Evolutionary conservation across 1,140 invertebrate species (phyloP), one percentile per base, ranked within the genome.

Genomic region (Frieseomelitta varia): DNA sequence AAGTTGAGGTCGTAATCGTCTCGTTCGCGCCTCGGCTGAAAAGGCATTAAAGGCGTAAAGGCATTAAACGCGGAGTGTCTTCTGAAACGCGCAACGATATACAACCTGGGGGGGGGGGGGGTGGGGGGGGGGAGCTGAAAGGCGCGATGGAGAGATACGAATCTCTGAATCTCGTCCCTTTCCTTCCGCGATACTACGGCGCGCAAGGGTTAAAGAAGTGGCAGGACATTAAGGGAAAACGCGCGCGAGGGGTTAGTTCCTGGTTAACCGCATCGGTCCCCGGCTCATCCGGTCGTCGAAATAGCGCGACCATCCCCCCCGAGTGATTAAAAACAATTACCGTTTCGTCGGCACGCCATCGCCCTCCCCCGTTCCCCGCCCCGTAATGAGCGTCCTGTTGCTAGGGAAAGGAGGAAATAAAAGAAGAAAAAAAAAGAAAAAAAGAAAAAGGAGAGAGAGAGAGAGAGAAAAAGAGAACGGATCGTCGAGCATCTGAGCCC

Each of bases 281-380:
- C 87, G 77, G 39, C 61, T 86, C 81, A 85, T 87, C 69, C 55
- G 39, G 14, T 86, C 89, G 67, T n/a, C 61, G 85, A 85, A 90
- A 87, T 71, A 74, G 72, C 85, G 58, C 56, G 1, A 17, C 55
- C 63, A 51, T 4, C 77, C 74, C 77, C 74, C 79, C 68, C 82
- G 73, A 91, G 92, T 91, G 91, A 93, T 93, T 93, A 93, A 92
- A 93, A 93, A 92, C 91, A 93, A 93, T 93, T 93, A 93, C 91
- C 85, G 91, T 91, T 93, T 91, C 90, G 81, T 86, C 89, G 86
- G 79, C 80, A 58, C 79, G 56, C 81, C 86, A 81, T 88, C 88
- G 87, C 63, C 74, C 82, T 24, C 12, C 4, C 80, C 81, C 84
- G 65, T 74, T 76, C 76, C 27, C 67, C 58, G 67, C 72, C 86